Evolutionary conservation across 1,140 invertebrate species (phyloP).

Genomic region (Ptiloglossa arizonensis): DNA sequence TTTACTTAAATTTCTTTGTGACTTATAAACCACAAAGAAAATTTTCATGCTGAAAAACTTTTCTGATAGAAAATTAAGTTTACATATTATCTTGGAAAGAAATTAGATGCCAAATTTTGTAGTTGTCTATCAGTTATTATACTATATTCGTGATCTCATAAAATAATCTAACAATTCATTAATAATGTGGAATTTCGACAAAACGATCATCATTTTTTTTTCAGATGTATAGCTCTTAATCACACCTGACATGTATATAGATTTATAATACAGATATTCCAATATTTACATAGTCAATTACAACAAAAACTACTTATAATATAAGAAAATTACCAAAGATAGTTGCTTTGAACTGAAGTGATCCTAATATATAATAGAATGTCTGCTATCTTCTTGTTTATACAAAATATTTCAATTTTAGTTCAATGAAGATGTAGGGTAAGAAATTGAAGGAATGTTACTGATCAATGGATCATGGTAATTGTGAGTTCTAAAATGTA

Average conservation of each 20-base stretch:
- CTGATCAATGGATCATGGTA: neutral
- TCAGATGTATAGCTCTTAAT: constrained; percentile 11
- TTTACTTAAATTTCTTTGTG: neutral
- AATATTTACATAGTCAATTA: constrained; percentile 47
- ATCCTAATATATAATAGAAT: neutral
- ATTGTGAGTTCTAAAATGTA: constrained; percentile 3
- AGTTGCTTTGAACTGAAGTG: constrained; percentile 19
- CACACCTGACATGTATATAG: constrained; percentile 23
- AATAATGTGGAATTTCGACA: constrained; percentile 9
- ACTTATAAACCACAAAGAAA: constrained; percentile 7
- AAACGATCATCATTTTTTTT: neutral
- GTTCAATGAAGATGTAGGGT: neutral
- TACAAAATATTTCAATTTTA: neutral
- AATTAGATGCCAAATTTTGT: constrained; percentile 33
- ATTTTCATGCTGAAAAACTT: constrained; percentile 18
- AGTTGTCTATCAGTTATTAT: constrained; percentile 39
- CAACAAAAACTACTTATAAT: constrained; percentile 26
- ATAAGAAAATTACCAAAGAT: constrained; percentile 45
- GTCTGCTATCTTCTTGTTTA: constrained; percentile 5
- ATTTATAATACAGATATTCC: constrained; percentile 13
- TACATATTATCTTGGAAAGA: constrained; percentile 13
- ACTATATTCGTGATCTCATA: constrained; percentile 47
- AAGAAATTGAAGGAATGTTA: constrained; percentile 21
- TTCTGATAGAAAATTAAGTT: neutral
- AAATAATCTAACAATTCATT: constrained; percentile 39